These are phyloP conservation scores for Neogobius melanostomus DNA, from an alignment of 2,113 vertebrate species.

Conservation along the genomic window DNA sequence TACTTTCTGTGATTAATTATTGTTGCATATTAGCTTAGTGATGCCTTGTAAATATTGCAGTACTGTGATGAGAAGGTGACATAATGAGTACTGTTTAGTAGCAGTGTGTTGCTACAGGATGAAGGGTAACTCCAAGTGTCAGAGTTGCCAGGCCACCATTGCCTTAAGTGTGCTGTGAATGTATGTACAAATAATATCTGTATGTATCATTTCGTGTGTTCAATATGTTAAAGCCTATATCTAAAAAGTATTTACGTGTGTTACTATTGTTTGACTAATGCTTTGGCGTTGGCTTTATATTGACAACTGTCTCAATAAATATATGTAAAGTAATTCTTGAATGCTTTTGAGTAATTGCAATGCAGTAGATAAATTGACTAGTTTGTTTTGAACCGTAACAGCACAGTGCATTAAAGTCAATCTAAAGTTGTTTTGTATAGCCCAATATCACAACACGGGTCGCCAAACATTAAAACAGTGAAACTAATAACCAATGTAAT, in stretches of 20 bases:
- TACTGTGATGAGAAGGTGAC: constrained; percentile 22
- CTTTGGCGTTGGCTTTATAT: neutral
- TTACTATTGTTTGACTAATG: neutral
- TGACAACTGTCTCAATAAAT: neutral
- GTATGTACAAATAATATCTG: constrained; percentile 30
- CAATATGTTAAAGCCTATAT: constrained; percentile 17
- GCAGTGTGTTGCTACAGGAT: constrained; percentile 20
- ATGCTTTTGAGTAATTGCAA: no score
- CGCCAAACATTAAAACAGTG: no score
- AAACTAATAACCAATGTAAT: no score
- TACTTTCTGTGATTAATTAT: neutral
- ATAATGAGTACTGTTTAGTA: constrained; percentile 23
- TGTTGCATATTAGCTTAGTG: constrained; percentile 13
- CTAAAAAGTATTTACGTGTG: neutral
- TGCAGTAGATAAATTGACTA: no score
- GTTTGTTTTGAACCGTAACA: no score
- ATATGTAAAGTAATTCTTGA: neutral
- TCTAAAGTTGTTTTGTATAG: no score
- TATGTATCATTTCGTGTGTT: constrained; percentile 12
- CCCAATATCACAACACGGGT: no score
- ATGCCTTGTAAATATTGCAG: constrained; percentile 23
- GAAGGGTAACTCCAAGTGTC: constrained; percentile 54
- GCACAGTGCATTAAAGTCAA: no score
- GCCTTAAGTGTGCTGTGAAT: constrained; percentile 67
- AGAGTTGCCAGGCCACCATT: constrained; percentile 70